Base-by-base conservation (phyloP, 2,113 vertebrate genomes). In the Arvicanthis niloticus region DNA sequence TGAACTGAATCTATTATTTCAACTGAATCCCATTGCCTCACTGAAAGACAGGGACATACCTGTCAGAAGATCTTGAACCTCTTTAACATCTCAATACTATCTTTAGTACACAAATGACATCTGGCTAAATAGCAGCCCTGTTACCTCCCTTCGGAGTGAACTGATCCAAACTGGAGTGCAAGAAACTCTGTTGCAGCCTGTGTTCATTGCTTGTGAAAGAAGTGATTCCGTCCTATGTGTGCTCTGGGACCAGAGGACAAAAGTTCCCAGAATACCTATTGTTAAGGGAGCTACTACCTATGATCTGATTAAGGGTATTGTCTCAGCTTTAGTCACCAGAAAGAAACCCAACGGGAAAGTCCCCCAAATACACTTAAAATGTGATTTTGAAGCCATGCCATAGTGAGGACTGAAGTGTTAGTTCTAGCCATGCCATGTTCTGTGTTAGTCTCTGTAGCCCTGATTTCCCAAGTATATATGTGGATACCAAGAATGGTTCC, bases 1-100 rank as follows among this genome's bases (percentile, higher is more conserved):
- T 94, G 96, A 93, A 97, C 34, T 95, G 96, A 93, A 97, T 97
- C 88, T 88, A 93, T 89, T 96, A 72, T 97, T 98, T 97, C 92
- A 96, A 91, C 88, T 93, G 95, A 96, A 78, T 60, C 82, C 95
- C 93, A 58, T 75, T 98, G 94, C 89, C 89, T 91, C 72, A 70
- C 88, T n/a, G 86, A 96, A 97, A 97, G 97, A 97, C 75, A 96
- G 93, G 76, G 94, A 80, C 86, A 91, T 94, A 91, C 45, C 72
- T 91, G 92, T 98, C 89, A 88, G 89, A 92, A 98, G 97, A 98
- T 95, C 24, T 96, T 96, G 96, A 96, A 37, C 82, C 82, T 76
- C 17, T 86, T 86, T 94, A 96, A 95, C 91, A 86, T 68, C 88
- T 91, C 95, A 85, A 73, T 97, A 62, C 67, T 90, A 75, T 48